A percentile compares a stretch with the other conserved stretches of the same genome.
These are phyloP conservation scores for Sturnira hondurensis DNA, from an alignment of 2,113 vertebrate species.

Conservation along the genomic window DNA sequence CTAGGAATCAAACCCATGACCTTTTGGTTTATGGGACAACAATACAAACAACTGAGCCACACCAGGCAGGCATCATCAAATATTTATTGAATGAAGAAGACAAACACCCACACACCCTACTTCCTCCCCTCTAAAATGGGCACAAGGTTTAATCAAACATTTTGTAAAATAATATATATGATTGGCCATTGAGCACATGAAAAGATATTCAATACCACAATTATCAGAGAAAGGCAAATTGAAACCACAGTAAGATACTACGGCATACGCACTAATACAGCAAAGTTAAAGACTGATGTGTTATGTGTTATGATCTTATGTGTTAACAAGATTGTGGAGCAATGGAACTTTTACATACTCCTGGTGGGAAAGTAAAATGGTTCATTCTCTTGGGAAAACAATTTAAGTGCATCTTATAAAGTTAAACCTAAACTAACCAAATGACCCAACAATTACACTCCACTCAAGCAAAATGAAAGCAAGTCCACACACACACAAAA, in stretches of 20 bases:
- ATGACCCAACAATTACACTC: background rate
- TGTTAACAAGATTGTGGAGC: background rate
- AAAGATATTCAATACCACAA: background rate
- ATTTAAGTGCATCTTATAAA: background rate
- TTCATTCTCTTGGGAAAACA: background rate
- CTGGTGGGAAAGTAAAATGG: background rate
- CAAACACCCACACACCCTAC: background rate
- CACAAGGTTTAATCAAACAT: background rate
- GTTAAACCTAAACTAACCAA: background rate
- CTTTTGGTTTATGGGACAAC: too few relatives aligned
- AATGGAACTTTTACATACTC: background rate
- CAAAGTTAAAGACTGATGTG: background rate
- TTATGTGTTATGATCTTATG: background rate
- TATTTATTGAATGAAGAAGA: background rate
- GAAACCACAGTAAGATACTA: background rate
- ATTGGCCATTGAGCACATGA: background rate
- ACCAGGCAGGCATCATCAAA: background rate
- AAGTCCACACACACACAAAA: background rate
- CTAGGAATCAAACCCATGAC: too few relatives aligned
- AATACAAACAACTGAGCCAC: too few relatives aligned
- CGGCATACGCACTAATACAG: background rate
- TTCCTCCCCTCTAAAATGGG: background rate
- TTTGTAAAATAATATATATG: background rate
- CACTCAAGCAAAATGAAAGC: background rate
- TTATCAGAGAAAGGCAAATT: background rate